These are phyloP conservation scores for Trididemnum miniatum DNA, from an alignment of 23 tunicate species.

Conservation along the genomic window DNA sequence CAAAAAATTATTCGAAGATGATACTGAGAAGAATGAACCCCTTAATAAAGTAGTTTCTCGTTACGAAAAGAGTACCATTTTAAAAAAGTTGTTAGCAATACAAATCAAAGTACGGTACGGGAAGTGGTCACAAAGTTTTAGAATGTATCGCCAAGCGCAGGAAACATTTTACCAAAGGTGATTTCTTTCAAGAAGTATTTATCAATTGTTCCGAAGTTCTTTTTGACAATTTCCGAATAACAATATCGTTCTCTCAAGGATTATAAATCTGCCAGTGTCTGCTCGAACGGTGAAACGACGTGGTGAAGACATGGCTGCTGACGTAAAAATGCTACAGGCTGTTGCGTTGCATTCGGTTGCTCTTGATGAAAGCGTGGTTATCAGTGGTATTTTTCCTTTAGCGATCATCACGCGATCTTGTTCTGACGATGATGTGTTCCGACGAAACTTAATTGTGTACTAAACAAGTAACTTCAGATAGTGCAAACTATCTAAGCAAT, in stretches of 20 bases:
- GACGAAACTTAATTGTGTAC: no score
- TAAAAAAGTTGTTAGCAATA: conserved; percentile 47
- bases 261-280: conserved; percentile 47
- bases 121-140: conserved; percentile 51
- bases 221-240: conserved; percentile 43
- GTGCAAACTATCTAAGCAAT: no score
- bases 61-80: conserved; percentile 50
- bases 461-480: no score
- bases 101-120: conserved; percentile 40
- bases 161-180: conserved; percentile 50
- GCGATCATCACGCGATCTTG: conserved; percentile 31
- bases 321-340: conserved; percentile 25
- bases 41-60: conserved; percentile 40
- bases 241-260: conserved; percentile 41
- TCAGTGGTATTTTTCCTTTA: conserved; percentile 41
- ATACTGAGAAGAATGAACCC: conserved; percentile 45
- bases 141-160: conserved; percentile 41
- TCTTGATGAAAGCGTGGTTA: conserved; percentile 40
- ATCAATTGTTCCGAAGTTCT: conserved; percentile 49
- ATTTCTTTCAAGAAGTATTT: conserved; percentile 38
- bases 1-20: conserved; percentile 47
- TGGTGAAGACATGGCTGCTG: conserved; percentile 42
- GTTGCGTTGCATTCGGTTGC: conserved; percentile 39
- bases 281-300: conserved; percentile 44
- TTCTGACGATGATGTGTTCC: conserved; percentile 34